Evolutionary conservation across 2,888 invertebrate genomes (phyloP), one percentile per base, ranked within the genome.

Genomic region (Steinernema scapterisci): DNA sequence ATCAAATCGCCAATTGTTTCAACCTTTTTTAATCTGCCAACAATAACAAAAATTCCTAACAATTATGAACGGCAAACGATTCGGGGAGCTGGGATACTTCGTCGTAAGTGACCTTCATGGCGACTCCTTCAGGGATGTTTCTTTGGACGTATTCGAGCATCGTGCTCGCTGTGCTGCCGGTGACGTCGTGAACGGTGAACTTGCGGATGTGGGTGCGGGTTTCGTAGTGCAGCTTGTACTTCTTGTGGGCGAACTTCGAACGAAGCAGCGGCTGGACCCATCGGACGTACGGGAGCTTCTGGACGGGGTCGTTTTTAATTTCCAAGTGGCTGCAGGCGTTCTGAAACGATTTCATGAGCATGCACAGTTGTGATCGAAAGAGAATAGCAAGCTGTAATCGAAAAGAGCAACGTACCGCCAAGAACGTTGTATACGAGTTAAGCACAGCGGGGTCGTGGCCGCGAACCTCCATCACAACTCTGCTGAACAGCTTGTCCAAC

Each of bases 41-140:
- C 63, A 63, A 63, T 38, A 63, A 31, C 63, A 63, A 63, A 25
- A 63, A 63, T 27, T 63, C 38, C 63, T 63, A 63, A 31, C 16
- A 31, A 16, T 38, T 38, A 13, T 63, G 63, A 31, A 27, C 25
- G 27, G 16, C 38, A 13, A 63, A 63, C 9, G 82, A 80, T 16
- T 78, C 74, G 16, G 85, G 84, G 1, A 85, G 77, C 1, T 81
- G 81, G 19, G 77, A 79, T 52, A 81, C 72, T 71, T 85, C 85
- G 70, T 73, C 78, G 76, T 82, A 86, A 9, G 83, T 82, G 54
- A 90, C 89, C 90, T 95, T 95, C 88, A 99, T 91, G 2, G 94
- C 94, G 79, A 97, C 93, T 48, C 97, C 97, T 91, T 99, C 99
- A 0, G 99, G 99, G 73, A 99, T 90, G 90, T 97, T 97, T 84